Base-by-base conservation (phyloP, 1,140 invertebrate genomes). In the Eumeta japonica region DNA sequence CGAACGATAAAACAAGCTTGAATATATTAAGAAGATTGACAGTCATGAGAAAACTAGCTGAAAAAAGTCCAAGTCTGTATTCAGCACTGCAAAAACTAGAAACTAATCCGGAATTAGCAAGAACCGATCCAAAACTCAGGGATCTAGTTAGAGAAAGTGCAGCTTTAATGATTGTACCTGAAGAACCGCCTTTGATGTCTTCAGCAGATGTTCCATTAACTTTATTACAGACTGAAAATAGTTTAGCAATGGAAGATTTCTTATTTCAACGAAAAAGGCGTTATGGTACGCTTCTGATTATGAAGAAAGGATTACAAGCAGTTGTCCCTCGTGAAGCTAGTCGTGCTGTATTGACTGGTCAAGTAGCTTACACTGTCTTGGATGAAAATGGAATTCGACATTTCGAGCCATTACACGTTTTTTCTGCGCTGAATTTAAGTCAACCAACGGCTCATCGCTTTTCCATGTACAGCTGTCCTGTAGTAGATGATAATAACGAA, bases 311-410 rank as follows among this genome's bases (percentile, higher is more conserved):
- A 11, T 50, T 87, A n/a, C 86, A 90, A 56, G 84, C 84, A 0
- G 85, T 90, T 1, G 81, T 90, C 12, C 88, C 88, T 0, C 77
- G 83, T 27, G 86, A 89, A 58, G 84, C 84, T 0, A 81, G 86
- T 27, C 77, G 84, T 14, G 81, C 81, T 12, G 86, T 90, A 5
- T 62, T 89, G 3, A 86, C 83, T 1, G 88, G 88, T 10, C 76
- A 87, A 62, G 81, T 88, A 1, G 80, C 86, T 2, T 90, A 89
- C 47, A 83, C 85, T 2, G 80, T 90, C 2, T 72, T 90, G 0
- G 87, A 89, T 53, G 87, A 90, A 58, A 81, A 79, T 45, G 88
- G 88, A 13, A 81, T 89, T 15, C 81, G 81, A 37, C 83, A 85
- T 61, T 89, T 90, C 55, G 86, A 89, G 54, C 86, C 87, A 0